Conservation (phyloP, 2,113 vertebrate species). For the Micronycteris hirsuta region DNA sequence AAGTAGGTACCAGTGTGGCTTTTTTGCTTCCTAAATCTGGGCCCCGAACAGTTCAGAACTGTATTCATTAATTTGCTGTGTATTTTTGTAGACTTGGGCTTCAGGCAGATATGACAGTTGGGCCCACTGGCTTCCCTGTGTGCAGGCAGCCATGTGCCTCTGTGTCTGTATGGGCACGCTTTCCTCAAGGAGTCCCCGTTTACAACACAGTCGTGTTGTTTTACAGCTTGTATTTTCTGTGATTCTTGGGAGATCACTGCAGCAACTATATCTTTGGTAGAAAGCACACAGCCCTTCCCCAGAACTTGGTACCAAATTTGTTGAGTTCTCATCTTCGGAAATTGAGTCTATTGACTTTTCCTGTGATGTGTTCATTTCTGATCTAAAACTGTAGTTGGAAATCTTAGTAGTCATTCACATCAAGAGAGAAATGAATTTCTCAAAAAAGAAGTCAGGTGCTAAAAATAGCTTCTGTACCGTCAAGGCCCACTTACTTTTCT, state of each 20-base stretch:
- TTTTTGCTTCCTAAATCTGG: background rate
- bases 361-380: background rate
- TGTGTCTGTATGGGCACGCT: background rate
- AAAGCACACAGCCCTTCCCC: background rate
- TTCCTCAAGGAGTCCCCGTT: background rate
- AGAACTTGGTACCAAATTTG: background rate
- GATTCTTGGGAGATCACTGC: background rate
- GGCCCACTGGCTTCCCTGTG: background rate
- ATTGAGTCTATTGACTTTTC: conserved; percentile 13
- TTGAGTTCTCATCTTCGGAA: background rate
- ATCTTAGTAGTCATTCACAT: background rate
- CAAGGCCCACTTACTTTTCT: background rate
- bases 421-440: conserved; percentile 14
- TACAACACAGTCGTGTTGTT: background rate
- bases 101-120: background rate
- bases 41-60: background rate
- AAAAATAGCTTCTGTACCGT: background rate
- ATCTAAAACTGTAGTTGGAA: conserved; percentile 19
- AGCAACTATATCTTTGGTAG: conserved; percentile 1
- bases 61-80: background rate
- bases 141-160: background rate
- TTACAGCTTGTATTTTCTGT: background rate
- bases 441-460: conserved; percentile 32
- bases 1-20: background rate
- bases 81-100: background rate